A percentile compares a stretch with the other conserved stretches of the same genome.
Conservation (phyloP, 2,888 invertebrate genomes). For the Timema podura region DNA sequence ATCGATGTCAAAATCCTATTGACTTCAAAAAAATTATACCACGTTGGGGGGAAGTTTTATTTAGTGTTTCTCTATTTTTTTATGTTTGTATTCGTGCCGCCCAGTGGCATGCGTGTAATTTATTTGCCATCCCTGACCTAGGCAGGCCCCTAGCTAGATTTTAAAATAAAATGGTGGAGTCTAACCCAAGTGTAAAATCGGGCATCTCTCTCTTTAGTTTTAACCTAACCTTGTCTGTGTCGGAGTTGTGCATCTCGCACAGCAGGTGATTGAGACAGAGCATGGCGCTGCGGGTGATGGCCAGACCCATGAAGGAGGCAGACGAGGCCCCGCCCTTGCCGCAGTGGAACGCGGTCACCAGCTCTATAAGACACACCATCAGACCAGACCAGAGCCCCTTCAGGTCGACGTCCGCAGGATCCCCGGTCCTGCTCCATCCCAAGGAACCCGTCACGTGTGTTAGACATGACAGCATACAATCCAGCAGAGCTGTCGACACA, state of each 20-base stretch:
- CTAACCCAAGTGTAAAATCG: too few relatives aligned
- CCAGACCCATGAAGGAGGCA: conserved; percentile 54
- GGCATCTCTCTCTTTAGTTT: too few relatives aligned
- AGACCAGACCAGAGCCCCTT: conserved; percentile 40
- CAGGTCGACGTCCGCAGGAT: conserved; percentile 50
- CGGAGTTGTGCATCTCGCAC: conserved; percentile 47
- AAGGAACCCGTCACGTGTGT: conserved; percentile 49
- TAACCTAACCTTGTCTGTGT: conserved; percentile 43
- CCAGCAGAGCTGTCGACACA: conserved; percentile 48
- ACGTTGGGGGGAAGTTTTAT: too few relatives aligned
- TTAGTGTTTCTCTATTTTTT: too few relatives aligned
- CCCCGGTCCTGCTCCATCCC: conserved; percentile 50
- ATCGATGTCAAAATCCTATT: too few relatives aligned
- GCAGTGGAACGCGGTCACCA: conserved; percentile 51
- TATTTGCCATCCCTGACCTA: too few relatives aligned
- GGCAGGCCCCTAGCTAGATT: too few relatives aligned
- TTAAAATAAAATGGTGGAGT: too few relatives aligned
- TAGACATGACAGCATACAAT: conserved; percentile 48
- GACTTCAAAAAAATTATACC: too few relatives aligned
- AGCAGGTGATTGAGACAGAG: conserved; percentile 52
- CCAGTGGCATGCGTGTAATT: too few relatives aligned
- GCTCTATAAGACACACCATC: conserved; percentile 43
- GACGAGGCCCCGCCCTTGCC: conserved; percentile 44
- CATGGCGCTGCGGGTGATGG: conserved; percentile 51
- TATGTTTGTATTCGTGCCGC: too few relatives aligned